Percentiles rank a stretch among this genome's conserved stretches.
Evolutionary conservation across 2,797 vertebrate genomes (phyloP).

Genomic region (Phalanger gymnotis): DNA sequence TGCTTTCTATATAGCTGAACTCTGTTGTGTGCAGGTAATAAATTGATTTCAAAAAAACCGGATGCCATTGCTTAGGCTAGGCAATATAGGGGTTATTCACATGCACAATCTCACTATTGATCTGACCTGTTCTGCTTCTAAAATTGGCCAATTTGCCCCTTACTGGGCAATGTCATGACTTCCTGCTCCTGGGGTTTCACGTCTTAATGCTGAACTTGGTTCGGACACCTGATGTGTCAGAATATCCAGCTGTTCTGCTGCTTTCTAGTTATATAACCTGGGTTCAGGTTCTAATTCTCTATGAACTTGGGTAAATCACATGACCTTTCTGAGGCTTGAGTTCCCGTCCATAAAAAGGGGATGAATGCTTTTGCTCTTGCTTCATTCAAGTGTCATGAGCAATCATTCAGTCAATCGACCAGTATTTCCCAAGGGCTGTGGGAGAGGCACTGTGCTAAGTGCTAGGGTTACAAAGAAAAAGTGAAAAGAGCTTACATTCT

Average conservation of each 20-base stretch:
- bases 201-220: background rate
- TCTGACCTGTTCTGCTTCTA: background rate
- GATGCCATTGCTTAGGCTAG: background rate
- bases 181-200: background rate
- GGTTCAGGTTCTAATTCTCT: too few relatives aligned
- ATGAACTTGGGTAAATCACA: too few relatives aligned
- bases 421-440: too few relatives aligned
- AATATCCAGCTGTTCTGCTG: background rate
- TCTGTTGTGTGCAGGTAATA: background rate
- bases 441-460: too few relatives aligned
- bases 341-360: too few relatives aligned
- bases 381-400: too few relatives aligned
- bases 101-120: background rate
- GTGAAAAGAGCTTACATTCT: too few relatives aligned
- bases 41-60: background rate
- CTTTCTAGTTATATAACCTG: background rate
- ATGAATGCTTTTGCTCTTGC: too few relatives aligned
- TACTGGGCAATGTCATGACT: background rate
- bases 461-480: too few relatives aligned
- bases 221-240: background rate
- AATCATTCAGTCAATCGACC: too few relatives aligned
- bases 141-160: background rate
- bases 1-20: background rate
- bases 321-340: too few relatives aligned
- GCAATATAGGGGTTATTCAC: background rate